Percentiles rank a stretch among this genome's conserved stretches.
phyloP scores from a whole-genome alignment of 2,113 vertebrate species.

The Elaphurus davidianus region DNA sequence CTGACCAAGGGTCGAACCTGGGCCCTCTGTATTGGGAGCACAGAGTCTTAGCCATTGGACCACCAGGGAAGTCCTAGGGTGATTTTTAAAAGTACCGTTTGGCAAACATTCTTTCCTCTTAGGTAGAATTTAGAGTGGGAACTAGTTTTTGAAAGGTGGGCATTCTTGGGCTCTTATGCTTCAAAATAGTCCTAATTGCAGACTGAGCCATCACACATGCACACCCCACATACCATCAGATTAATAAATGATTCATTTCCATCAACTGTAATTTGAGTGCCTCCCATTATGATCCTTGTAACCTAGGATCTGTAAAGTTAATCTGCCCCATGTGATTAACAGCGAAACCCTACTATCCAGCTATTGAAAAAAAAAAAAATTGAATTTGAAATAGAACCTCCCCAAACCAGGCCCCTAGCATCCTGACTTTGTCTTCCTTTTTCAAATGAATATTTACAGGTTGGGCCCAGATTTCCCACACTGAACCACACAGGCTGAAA shows the following conservation, averaged over 20 bases:
- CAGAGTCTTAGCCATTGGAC: neutral
- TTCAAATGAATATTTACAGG: neutral
- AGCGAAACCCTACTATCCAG: neutral
- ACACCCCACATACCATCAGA: neutral
- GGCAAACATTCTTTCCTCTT: neutral
- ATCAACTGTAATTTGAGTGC: slow-evolving; percentile 29
- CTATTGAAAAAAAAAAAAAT: neutral
- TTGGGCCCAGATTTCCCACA: neutral
- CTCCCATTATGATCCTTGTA: slow-evolving; percentile 30
- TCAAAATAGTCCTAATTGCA: neutral
- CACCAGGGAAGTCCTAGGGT: neutral
- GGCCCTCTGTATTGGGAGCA: neutral
- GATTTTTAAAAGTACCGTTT: neutral
- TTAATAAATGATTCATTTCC: slow-evolving; percentile 59
- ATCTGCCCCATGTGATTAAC: neutral
- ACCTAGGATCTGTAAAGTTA: slow-evolving; percentile 23
- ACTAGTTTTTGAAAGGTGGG: neutral
- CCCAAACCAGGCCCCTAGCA: neutral
- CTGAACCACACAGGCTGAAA: neutral
- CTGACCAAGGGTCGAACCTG: neutral
- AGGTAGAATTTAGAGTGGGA: neutral
- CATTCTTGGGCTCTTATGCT: neutral
- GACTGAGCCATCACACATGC: neutral
- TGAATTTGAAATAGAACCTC: neutral
- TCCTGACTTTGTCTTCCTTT: neutral